Percentiles rank a stretch among this genome's conserved stretches.
phyloP scores from a whole-genome alignment of 2,797 vertebrate species.

The Schizothorax lantsangensis region DNA sequence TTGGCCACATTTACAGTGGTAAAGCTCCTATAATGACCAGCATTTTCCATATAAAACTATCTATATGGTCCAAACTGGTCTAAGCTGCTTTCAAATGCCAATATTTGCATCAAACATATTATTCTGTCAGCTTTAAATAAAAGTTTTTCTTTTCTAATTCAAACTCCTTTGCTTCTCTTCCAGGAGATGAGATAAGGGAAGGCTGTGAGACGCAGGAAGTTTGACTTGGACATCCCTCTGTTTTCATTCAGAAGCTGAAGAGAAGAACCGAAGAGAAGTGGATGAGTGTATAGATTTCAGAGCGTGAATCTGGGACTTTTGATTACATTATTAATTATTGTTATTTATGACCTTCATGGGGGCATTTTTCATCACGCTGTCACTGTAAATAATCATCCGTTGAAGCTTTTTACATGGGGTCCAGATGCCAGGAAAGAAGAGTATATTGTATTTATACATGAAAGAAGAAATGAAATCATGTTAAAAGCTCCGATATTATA shows the following conservation, averaged over 20 bases:
- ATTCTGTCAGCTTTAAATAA: not conserved
- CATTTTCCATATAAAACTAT: not conserved
- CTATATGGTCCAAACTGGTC: not conserved
- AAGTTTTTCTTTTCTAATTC: not conserved
- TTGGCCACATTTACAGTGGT: not conserved
- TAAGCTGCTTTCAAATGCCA: not conserved
- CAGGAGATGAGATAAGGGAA: conserved; percentile 83
- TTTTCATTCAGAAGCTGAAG: conserved; percentile 60
- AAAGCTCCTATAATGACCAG: not conserved
- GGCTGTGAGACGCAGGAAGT: conserved; percentile 32
- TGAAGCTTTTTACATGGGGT: conserved; percentile 79
- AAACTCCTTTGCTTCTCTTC: conserved; percentile 41
- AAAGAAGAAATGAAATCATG: conserved; percentile 59
- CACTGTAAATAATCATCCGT: conserved; percentile 82
- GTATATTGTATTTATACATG: conserved; percentile 85
- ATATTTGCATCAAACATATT: not conserved
- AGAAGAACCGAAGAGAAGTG: conserved; percentile 54
- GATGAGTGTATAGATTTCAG: conserved; percentile 61
- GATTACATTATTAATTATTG: conserved; percentile 65
- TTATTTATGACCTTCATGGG: conserved; percentile 80
- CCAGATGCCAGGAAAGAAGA: conserved; percentile 77
- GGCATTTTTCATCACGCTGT: conserved; percentile 66
- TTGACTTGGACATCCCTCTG: conserved; percentile 60
- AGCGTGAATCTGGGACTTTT: conserved; percentile 69
- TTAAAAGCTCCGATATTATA: conserved; percentile 71